phyloP scores from a whole-genome alignment of 1,140 invertebrate genomes.

The Dreissena polymorpha region DNA sequence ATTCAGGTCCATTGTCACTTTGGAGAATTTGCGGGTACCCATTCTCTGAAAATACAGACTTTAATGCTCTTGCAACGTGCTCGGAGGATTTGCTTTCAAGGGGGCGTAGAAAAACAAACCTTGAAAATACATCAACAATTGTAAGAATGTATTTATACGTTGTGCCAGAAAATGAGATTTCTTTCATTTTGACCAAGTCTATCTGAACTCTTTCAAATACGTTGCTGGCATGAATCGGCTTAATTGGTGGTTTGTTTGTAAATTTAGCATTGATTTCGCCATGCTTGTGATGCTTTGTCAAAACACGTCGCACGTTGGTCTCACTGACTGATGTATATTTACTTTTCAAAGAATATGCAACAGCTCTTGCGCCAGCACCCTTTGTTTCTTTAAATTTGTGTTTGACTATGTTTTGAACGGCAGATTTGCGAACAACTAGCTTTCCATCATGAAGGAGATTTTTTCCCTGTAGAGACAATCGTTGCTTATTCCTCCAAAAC shows the following conservation, averaged over 20 bases:
- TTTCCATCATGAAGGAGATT: conserved; percentile 5
- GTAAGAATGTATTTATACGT: conserved; percentile 1
- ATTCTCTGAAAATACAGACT: no score
- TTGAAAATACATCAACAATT: conserved; percentile 12
- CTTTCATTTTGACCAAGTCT: conserved; percentile 4
- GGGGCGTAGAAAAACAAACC: conserved; percentile 1
- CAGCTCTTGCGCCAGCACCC: conserved; percentile 1
- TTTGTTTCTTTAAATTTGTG: neutral
- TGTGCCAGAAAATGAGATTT: neutral
- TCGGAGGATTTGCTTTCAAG: no score
- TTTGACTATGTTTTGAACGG: neutral
- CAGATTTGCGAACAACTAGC: neutral
- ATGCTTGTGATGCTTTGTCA: neutral
- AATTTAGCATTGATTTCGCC: neutral
- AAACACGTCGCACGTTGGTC: neutral
- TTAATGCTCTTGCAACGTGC: no score
- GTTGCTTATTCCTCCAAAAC: conserved; percentile 4
- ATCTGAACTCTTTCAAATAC: neutral
- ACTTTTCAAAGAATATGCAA: conserved; percentile 2
- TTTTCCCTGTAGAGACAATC: neutral
- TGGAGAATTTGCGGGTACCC: no score
- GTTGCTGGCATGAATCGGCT: neutral
- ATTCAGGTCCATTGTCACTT: no score
- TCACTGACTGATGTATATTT: neutral
- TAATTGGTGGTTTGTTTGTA: conserved; percentile 8